Base-by-base conservation (phyloP, 2,888 invertebrate species). In the Dicyrtoma fusca region DNA sequence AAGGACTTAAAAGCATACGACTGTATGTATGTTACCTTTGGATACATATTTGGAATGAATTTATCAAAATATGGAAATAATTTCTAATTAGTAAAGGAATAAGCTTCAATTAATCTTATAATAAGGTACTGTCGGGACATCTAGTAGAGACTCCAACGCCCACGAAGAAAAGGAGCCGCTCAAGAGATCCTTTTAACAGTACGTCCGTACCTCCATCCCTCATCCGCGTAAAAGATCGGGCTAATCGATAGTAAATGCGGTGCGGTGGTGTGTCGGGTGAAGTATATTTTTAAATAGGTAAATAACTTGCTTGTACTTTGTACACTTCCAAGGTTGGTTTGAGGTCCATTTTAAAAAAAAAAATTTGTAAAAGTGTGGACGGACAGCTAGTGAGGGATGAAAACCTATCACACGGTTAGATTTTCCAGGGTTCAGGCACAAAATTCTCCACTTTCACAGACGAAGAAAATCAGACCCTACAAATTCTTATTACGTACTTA, bases 41-140 rank as follows among this genome's bases (percentile, higher is more conserved):
- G n/a, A n/a, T n/a, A n/a, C n/a, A n/a, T n/a, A n/a, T n/a, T n/a
- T n/a, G n/a, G n/a, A n/a, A n/a, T n/a, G n/a, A n/a, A n/a, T n/a
- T n/a, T n/a, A 34, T 34, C 4, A 34, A 34, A 34, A 34, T 34
- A 34, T 34, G 4, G 8, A 34, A 34, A 34, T 34, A 34, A 34
- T 34, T 34, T 34, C 34, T 34, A 34, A 34, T 34, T 34, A 34
- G 34, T 34, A 34, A 34, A 34, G 34, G 34, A 34, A 17, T 14
- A 57, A 57, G 14, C 25, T 25, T 57, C 57, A 25, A 57, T 57
- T 57, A 57, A 57, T 57, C 57, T 57, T 26, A 25, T 14, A 25
- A 25, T 8, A 57, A 25, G 23, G 13, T 25, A 53, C 49, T 49
- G 49, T 53, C 21, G 11, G 21, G 4, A 3, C 34, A 34, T 34